These are phyloP conservation scores for Episyrphus balteatus DNA, from an alignment of 1,140 invertebrate genomes.

Conservation along the genomic window DNA sequence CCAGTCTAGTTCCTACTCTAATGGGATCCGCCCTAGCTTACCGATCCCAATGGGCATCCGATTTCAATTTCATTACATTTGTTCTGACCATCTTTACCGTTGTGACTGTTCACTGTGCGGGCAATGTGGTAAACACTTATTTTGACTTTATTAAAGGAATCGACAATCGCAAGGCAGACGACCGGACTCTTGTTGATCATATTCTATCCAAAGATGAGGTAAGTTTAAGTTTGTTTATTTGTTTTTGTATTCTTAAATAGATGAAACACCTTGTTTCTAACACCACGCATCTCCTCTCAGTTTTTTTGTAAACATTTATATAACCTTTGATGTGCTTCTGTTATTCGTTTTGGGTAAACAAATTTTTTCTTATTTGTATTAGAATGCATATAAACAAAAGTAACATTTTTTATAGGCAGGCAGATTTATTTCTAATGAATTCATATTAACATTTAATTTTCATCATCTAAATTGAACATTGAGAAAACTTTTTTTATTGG, in stretches of 20 bases:
- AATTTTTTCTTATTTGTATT: background rate
- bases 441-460: no score
- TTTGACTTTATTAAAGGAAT: slow-evolving; percentile 90
- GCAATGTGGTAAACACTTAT: slow-evolving; percentile 95
- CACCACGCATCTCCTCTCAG: no score
- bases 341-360: background rate
- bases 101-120: slow-evolving; percentile 85
- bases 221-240: slow-evolving; percentile 6
- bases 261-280: no score
- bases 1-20: slow-evolving; percentile 75
- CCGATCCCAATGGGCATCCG: slow-evolving; percentile 53
- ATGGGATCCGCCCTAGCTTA: slow-evolving; percentile 73
- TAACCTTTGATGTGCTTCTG: background rate
- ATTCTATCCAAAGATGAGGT: slow-evolving; percentile 49
- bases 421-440: no score
- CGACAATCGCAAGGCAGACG: slow-evolving; percentile 82
- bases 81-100: slow-evolving; percentile 74
- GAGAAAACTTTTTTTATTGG: no score
- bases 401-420: no score
- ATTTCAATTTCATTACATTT: slow-evolving; percentile 68
- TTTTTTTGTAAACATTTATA: background rate
- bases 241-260: background rate
- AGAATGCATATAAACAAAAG: background rate
- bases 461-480: no score
- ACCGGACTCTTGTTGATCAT: slow-evolving; percentile 84